These are phyloP conservation scores for Hexactinellida sp. DNA, from an alignment of 37 sponge, comb jelly and placozoan genomes.

Conservation along the genomic window DNA sequence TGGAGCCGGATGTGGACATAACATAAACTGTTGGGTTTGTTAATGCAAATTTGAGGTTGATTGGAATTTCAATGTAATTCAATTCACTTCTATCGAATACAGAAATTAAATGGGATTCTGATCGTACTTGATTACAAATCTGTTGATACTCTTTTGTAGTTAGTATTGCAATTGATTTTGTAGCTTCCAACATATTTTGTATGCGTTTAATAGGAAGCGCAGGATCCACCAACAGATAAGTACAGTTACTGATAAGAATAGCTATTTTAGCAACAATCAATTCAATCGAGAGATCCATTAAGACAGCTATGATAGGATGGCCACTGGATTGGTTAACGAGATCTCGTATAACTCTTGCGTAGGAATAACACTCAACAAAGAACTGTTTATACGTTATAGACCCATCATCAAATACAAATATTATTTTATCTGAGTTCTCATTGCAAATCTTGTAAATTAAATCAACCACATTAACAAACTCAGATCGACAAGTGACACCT, in stretches of 20 bases:
- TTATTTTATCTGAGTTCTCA: neutral
- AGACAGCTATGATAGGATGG: neutral
- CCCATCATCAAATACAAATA: neutral
- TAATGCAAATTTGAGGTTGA: neutral
- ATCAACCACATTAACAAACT: neutral
- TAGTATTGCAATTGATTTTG: neutral
- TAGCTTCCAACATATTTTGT: neutral
- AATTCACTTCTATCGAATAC: neutral
- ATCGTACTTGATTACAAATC: neutral
- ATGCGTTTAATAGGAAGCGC: neutral
- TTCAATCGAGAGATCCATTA: neutral
- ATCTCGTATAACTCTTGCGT: neutral
- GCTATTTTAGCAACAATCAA: neutral
- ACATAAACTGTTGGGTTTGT: neutral
- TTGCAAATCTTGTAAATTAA: neutral
- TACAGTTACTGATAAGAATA: neutral
- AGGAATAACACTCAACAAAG: neutral
- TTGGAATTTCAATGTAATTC: neutral
- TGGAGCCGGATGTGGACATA: neutral
- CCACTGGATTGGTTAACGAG: neutral
- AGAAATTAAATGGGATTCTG: neutral
- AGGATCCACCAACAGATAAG: neutral
- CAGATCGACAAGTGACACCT: neutral
- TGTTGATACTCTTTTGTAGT: neutral
- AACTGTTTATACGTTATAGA: neutral